Percentiles rank a stretch among this genome's conserved stretches.
Evolutionary conservation across 2,797 vertebrate genomes (phyloP).

Genomic region (Synanceia verrucosa): DNA sequence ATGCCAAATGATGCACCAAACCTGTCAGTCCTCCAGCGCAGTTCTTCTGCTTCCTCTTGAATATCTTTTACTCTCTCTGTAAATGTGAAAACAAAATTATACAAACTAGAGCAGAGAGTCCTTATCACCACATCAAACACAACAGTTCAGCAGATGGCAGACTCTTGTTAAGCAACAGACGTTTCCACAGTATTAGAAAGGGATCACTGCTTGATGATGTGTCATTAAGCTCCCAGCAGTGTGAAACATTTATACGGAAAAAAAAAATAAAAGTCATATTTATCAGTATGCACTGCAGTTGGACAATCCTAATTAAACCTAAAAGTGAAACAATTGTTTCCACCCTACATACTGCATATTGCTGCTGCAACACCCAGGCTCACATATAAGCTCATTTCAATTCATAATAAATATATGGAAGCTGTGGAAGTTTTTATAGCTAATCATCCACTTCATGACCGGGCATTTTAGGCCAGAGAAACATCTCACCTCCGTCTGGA

Average conservation of each 20-base stretch:
- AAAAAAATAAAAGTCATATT: constrained; percentile 6
- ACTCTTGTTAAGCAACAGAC: constrained; percentile 18
- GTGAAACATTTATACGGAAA: constrained; percentile 24
- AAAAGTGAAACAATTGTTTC: neutral
- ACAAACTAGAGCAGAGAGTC: constrained; percentile 5
- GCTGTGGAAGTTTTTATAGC: neutral
- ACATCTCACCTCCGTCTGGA: constrained; percentile 37
- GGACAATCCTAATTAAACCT: constrained; percentile 25
- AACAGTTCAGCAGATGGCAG: constrained; percentile 21
- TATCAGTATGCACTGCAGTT: constrained; percentile 1
- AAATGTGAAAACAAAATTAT: constrained; percentile 5
- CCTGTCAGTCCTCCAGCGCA: neutral
- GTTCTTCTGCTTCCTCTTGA: neutral
- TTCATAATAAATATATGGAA: neutral
- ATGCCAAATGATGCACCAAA: constrained; percentile 20
- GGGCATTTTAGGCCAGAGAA: neutral
- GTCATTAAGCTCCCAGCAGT: constrained; percentile 23
- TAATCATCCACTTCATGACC: neutral
- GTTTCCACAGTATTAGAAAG: constrained; percentile 32
- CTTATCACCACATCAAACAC: neutral
- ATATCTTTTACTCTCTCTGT: neutral
- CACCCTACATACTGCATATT: neutral
- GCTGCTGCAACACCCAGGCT: neutral
- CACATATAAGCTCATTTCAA: neutral
- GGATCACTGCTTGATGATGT: constrained; percentile 18